phyloP scores from a whole-genome alignment of 2,113 vertebrate genomes.

The Pseudorasbora parva region DNA sequence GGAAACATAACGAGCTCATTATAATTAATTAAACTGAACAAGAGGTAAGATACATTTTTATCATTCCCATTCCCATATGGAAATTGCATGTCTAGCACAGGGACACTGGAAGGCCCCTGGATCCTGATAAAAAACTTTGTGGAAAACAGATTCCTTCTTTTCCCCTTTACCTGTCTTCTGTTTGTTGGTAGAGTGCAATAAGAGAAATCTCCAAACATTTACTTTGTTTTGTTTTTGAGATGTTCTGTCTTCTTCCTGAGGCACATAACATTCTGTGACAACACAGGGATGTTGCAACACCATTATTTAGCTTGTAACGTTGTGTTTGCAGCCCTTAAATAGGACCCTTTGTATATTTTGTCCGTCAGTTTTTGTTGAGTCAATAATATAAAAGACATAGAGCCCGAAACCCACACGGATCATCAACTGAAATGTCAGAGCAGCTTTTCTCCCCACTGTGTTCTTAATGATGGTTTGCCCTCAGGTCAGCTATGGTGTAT shows the following conservation, averaged over 20 bases:
- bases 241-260: not conserved
- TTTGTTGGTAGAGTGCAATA: not conserved
- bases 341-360: not conserved
- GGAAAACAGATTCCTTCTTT: not conserved
- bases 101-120: no score
- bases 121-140: no score
- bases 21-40: no score
- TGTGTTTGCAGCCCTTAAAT: constrained; percentile 2
- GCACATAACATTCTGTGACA: not conserved
- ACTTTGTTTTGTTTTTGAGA: not conserved
- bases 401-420: constrained; percentile 23
- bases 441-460: constrained; percentile 28
- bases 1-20: no score
- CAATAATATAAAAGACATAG: constrained; percentile 25
- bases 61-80: no score
- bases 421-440: constrained; percentile 34
- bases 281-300: not conserved
- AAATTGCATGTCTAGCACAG: no score
- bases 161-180: not conserved
- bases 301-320: not conserved
- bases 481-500: constrained; percentile 20
- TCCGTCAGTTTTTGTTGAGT: constrained; percentile 37
- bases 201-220: not conserved
- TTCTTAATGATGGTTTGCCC: constrained; percentile 41
- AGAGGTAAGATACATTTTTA: no score